phyloP scores from a whole-genome alignment of 2,888 invertebrate species.

The Euphydryas editha region DNA sequence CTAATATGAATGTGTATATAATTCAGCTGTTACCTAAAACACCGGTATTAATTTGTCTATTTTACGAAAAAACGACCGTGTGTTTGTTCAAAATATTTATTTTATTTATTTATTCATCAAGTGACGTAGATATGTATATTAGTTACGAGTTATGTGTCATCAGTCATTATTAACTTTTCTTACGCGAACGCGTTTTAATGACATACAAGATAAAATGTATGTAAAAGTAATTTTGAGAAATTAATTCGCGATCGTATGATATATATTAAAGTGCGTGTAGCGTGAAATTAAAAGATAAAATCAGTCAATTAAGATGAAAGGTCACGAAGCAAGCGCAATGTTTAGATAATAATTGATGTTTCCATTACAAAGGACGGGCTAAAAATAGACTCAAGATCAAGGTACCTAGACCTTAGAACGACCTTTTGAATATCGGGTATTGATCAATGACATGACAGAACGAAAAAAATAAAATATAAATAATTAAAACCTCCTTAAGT shows the following conservation, averaged over 20 bases:
- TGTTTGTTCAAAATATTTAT: too few relatives aligned
- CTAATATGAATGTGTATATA: too few relatives aligned
- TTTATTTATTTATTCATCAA: too few relatives aligned
- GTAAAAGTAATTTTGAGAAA: not conserved
- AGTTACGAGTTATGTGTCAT: too few relatives aligned
- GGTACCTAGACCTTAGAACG: not conserved
- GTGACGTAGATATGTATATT: too few relatives aligned
- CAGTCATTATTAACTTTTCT: too few relatives aligned
- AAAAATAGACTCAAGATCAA: constrained; percentile 48
- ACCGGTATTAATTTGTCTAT: too few relatives aligned
- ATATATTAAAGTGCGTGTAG: constrained; percentile 21
- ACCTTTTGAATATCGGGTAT: not conserved
- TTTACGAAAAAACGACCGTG: too few relatives aligned
- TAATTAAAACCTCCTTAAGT: constrained; percentile 2
- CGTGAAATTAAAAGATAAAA: constrained; percentile 42
- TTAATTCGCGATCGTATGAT: not conserved
- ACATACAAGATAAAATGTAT: not conserved
- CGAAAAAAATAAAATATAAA: not conserved
- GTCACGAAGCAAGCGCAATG: constrained; percentile 52
- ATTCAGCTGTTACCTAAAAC: too few relatives aligned
- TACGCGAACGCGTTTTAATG: not conserved
- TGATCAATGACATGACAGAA: not conserved
- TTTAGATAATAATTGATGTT: constrained; percentile 47
- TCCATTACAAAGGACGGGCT: constrained; percentile 35
- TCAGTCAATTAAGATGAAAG: constrained; percentile 49